Evolutionary conservation across 2,797 vertebrate species (phyloP).

Genomic region (Protonibea diacanthus): DNA sequence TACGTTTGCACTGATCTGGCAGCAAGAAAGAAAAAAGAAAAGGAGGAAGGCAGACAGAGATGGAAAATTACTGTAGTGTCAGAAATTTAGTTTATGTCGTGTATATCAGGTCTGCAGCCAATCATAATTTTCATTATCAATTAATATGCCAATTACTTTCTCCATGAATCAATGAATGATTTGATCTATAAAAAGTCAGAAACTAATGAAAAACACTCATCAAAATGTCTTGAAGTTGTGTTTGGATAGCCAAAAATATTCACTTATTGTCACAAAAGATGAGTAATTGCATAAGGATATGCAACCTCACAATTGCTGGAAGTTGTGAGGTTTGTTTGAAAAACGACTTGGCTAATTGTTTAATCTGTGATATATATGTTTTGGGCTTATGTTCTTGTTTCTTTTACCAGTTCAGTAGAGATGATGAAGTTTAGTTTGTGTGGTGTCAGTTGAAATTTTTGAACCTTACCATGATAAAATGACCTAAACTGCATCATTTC

Average conservation of each 20-base stretch:
- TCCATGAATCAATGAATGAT: not conserved
- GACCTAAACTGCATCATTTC: not conserved
- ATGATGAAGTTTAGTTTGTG: not conserved
- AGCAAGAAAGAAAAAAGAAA: not conserved
- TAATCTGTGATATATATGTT: not conserved
- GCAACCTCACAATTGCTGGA: not conserved
- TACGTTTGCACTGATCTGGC: not conserved
- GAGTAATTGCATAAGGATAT: not conserved
- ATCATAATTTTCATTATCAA: not conserved
- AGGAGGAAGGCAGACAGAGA: not conserved
- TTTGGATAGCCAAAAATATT: not conserved
- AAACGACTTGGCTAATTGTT: not conserved
- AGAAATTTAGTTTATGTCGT: not conserved
- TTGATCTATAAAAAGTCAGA: not conserved
- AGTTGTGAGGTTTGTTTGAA: not conserved
- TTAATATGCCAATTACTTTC: fast-evolving
- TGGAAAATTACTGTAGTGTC: not conserved
- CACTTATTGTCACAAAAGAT: not conserved
- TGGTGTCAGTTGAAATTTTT: not conserved
- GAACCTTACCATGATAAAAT: not conserved
- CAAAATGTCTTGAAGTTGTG: not conserved
- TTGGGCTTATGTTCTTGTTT: not conserved
- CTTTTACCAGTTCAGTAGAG: not conserved
- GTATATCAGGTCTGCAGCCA: no score
- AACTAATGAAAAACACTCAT: not conserved